Percentiles rank a stretch among this genome's conserved stretches.
These are phyloP conservation scores for Ondatra zibethicus DNA, from an alignment of 2,113 vertebrate species.

Conservation along the genomic window DNA sequence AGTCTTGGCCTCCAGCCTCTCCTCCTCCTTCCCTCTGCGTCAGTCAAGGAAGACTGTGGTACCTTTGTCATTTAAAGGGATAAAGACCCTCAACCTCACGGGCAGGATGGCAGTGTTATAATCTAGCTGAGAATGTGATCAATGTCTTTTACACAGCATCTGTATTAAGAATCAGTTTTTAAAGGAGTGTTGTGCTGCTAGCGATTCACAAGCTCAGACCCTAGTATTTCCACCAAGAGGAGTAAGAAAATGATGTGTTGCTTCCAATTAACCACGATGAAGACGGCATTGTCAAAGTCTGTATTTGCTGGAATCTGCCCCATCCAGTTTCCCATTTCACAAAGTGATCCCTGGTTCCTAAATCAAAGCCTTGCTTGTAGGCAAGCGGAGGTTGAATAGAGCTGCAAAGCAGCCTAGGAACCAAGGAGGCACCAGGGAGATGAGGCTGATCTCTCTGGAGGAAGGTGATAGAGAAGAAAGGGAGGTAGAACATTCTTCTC, in stretches of 20 bases:
- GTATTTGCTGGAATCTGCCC: background rate
- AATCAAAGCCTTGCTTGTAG: background rate
- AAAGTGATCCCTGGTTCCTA: background rate
- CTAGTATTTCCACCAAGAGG: background rate
- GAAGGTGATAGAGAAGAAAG: background rate
- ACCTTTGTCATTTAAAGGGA: background rate
- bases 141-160: background rate
- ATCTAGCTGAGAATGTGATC: slow-evolving; percentile 26
- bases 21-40: background rate
- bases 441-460: background rate
- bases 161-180: slow-evolving; percentile 27
- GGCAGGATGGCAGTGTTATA: background rate
- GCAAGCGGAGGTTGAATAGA: background rate
- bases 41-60: background rate
- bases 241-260: slow-evolving; percentile 19
- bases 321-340: background rate
- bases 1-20: background rate
- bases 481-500: background rate
- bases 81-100: background rate
- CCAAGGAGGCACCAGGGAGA: background rate
- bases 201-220: background rate
- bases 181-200: background rate
- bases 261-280: background rate
- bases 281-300: background rate
- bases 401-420: background rate